Evolutionary conservation across 1,140 invertebrate species (phyloP).

Genomic region (Drosophila obscura): DNA sequence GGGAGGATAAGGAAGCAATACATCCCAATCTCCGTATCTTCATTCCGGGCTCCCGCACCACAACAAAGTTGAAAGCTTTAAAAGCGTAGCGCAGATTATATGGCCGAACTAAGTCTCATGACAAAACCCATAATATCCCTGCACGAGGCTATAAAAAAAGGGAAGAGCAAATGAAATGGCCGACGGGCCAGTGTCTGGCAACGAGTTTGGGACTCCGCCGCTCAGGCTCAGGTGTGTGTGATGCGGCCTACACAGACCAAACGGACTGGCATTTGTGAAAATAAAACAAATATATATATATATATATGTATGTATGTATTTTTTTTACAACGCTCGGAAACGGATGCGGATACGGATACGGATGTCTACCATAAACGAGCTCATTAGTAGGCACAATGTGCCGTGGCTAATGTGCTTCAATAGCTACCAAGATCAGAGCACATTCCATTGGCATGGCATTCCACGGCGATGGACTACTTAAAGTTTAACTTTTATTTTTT

Average conservation of each 20-base stretch:
- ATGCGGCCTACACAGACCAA: constrained; percentile 11
- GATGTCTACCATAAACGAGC: constrained; percentile 68
- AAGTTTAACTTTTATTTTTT: constrained; percentile 62
- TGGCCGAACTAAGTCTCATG: constrained; percentile 25
- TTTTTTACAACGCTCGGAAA: constrained; percentile 40
- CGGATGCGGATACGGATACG: constrained; percentile 56
- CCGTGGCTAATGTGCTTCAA: constrained; percentile 49
- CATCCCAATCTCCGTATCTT: constrained; percentile 24
- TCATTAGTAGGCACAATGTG: constrained; percentile 73
- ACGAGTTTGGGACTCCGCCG: too few species aligned
- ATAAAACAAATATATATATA: neutral
- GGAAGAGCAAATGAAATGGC: constrained; percentile 39
- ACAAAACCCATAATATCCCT: constrained; percentile 43
- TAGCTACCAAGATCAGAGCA: constrained; percentile 15
- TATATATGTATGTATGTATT: neutral
- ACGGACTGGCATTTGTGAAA: constrained; percentile 34
- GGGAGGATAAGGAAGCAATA: constrained; percentile 33
- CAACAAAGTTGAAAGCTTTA: constrained; percentile 42
- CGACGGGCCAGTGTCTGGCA: constrained; percentile 15
- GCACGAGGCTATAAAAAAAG: constrained; percentile 36
- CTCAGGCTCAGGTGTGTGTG: constrained; percentile 32
- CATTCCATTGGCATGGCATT: constrained; percentile 27
- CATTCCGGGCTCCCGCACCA: constrained; percentile 3
- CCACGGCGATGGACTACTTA: constrained; percentile 16
- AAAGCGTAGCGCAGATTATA: constrained; percentile 24